Evolutionary conservation across 2,113 vertebrate genomes (phyloP).

Genomic region (Thunnus maccoyii): DNA sequence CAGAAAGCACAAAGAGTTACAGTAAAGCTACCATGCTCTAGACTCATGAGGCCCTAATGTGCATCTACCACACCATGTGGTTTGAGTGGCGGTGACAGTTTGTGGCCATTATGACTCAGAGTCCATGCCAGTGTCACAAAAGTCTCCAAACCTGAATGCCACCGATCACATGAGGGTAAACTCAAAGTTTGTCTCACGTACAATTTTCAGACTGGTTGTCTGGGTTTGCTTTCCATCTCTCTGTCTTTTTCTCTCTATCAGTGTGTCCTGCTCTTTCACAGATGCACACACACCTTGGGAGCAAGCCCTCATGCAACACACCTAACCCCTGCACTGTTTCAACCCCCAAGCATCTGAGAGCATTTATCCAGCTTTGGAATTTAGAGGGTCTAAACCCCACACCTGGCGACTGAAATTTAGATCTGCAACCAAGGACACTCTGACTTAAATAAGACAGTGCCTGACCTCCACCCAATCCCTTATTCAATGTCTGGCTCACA

Average conservation of each 20-base stretch:
- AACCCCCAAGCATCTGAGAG: constrained; percentile 69
- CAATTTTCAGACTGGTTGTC: constrained; percentile 15
- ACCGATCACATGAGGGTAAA: constrained; percentile 38
- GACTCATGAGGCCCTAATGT: constrained; percentile 57
- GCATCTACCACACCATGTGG: constrained; percentile 55
- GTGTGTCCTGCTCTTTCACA: background rate
- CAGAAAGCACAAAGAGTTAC: constrained; percentile 44
- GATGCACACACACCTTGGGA: background rate
- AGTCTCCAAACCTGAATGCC: constrained; percentile 44
- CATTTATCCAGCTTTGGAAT: constrained; percentile 64
- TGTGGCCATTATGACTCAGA: constrained; percentile 55
- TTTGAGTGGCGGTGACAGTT: constrained; percentile 65
- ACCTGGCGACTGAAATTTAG: constrained; percentile 69
- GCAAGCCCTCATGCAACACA: constrained; percentile 37
- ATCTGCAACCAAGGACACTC: constrained; percentile 68
- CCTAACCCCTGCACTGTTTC: constrained; percentile 36
- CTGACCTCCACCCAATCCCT: constrained; percentile 39
- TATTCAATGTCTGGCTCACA: constrained; percentile 6
- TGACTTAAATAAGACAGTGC: constrained; percentile 48
- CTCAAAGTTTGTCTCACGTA: constrained; percentile 24
- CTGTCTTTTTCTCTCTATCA: constrained; percentile 19
- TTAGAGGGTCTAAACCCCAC: constrained; percentile 60
- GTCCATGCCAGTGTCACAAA: constrained; percentile 56
- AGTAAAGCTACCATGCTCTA: constrained; percentile 51
- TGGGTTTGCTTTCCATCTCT: constrained; percentile 29